Conservation (phyloP, 2,888 invertebrate species). For the Trisateles emortualis region DNA sequence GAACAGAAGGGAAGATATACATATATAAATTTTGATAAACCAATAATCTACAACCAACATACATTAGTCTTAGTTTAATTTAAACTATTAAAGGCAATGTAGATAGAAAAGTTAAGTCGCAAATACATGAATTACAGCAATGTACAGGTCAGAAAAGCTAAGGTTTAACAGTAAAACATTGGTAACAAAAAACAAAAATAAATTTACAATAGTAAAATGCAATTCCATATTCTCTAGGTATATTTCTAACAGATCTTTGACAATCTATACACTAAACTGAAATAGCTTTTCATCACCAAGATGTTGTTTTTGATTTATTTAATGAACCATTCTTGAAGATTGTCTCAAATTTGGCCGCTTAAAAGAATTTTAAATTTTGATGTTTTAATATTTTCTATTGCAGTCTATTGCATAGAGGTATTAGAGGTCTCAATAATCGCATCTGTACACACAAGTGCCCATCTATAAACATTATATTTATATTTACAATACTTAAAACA, state of each 20-base stretch:
- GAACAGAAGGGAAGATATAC: background rate
- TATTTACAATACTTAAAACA: conserved; percentile 83
- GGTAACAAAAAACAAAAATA: conserved; percentile 45
- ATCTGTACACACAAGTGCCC: conserved; percentile 73
- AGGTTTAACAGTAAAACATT: conserved; percentile 49
- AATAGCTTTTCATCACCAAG: conserved; percentile 11
- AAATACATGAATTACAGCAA: conserved; percentile 64
- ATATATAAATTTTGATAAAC: conserved; percentile 45
- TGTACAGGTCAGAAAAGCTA: conserved; percentile 62
- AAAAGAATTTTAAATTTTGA: no score
- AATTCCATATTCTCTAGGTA: conserved; percentile 70
- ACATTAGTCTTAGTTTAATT: conserved; percentile 67
- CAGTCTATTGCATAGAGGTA: conserved; percentile 45
- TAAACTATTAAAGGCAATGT: conserved; percentile 76
- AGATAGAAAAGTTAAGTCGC: conserved; percentile 72
- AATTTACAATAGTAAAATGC: conserved; percentile 59
- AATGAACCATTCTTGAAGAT: no score
- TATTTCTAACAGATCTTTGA: conserved; percentile 49
- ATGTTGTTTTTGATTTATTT: no score
- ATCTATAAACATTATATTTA: conserved; percentile 71
- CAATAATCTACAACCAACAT: conserved; percentile 51
- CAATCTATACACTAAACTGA: conserved; percentile 38
- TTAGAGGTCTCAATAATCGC: conserved; percentile 56
- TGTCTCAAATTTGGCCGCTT: no score
- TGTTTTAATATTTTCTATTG: conserved; percentile 8